phyloP scores from a whole-genome alignment of 92 coral and sea anemone species.

The Muricea muricata region DNA sequence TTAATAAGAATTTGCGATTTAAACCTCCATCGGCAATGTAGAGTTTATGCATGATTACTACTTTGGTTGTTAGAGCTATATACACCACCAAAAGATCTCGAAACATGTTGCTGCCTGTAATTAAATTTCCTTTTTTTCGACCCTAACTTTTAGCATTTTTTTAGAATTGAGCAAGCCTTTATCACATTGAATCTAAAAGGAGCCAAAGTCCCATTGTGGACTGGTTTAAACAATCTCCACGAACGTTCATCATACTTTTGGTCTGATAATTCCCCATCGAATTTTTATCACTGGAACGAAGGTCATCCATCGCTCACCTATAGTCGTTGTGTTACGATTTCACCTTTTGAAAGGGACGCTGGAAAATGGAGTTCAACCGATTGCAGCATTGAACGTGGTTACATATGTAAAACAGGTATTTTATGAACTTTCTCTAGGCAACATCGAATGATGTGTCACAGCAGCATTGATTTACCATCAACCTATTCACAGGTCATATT shows the following conservation, averaged over 20 bases:
- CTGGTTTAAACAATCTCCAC: constrained; percentile 78
- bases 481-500: no score
- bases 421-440: neutral
- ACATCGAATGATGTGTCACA: no score
- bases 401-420: constrained; percentile 85
- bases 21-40: no score
- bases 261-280: constrained; percentile 69
- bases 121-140: no score
- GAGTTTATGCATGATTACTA: no score
- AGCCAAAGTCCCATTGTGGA: constrained; percentile 70
- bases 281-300: constrained; percentile 80
- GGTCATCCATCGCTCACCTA: constrained; percentile 61
- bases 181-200: constrained; percentile 59
- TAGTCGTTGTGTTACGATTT: constrained; percentile 72
- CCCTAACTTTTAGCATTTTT: no score
- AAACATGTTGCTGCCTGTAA: no score
- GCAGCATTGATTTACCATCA: no score
- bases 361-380: constrained; percentile 77
- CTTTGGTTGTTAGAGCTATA: no score
- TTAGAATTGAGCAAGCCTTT: constrained; percentile 90
- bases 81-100: no score
- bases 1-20: no score
- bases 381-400: constrained; percentile 60
- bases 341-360: constrained; percentile 53
- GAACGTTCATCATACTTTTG: constrained; percentile 66